Conservation (phyloP, 2,888 invertebrate genomes). For the Mechanitis messenoides region DNA sequence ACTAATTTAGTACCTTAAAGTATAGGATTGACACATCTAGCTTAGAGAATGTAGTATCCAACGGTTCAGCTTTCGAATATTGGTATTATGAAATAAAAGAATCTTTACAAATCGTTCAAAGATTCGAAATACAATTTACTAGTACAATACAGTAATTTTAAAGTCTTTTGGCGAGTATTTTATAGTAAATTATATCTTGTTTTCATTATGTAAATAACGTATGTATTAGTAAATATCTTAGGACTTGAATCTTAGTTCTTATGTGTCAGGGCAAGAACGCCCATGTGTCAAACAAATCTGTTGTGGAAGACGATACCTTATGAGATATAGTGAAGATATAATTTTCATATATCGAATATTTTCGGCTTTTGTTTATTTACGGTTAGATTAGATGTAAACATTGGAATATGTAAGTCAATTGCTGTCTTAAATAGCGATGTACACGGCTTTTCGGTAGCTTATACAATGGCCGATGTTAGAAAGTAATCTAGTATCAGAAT, state of each 20-base stretch:
- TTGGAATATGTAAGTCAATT: slow-evolving; percentile 22
- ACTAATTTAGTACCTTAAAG: slow-evolving; percentile 55
- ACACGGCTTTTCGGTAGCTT: slow-evolving; percentile 24
- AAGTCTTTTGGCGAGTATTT: slow-evolving; percentile 48
- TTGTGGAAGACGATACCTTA: slow-evolving; percentile 73
- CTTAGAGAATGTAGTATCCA: slow-evolving; percentile 58
- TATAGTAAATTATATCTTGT: slow-evolving; percentile 42
- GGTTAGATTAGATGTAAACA: slow-evolving; percentile 43
- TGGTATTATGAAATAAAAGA: slow-evolving; percentile 49
- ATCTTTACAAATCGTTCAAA: slow-evolving; percentile 57
- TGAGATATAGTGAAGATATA: slow-evolving; percentile 60
- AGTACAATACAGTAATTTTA: slow-evolving; percentile 49
- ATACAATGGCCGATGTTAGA: slow-evolving; percentile 41
- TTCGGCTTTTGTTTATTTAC: slow-evolving; percentile 43
- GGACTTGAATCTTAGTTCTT: slow-evolving; percentile 43
- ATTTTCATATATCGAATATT: slow-evolving; percentile 47
- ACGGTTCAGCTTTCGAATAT: slow-evolving; percentile 76
- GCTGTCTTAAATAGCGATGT: slow-evolving; percentile 22
- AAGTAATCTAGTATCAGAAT: slow-evolving; percentile 47
- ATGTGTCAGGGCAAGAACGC: slow-evolving; percentile 46
- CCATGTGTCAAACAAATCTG: slow-evolving; percentile 56
- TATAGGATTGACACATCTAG: slow-evolving; percentile 62
- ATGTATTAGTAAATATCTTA: slow-evolving; percentile 60
- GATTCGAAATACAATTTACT: slow-evolving; percentile 52
- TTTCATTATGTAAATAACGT: slow-evolving; percentile 63